Evolutionary conservation across 2,113 vertebrate species (phyloP).

Genomic region (Nannobrachium achirus): DNA sequence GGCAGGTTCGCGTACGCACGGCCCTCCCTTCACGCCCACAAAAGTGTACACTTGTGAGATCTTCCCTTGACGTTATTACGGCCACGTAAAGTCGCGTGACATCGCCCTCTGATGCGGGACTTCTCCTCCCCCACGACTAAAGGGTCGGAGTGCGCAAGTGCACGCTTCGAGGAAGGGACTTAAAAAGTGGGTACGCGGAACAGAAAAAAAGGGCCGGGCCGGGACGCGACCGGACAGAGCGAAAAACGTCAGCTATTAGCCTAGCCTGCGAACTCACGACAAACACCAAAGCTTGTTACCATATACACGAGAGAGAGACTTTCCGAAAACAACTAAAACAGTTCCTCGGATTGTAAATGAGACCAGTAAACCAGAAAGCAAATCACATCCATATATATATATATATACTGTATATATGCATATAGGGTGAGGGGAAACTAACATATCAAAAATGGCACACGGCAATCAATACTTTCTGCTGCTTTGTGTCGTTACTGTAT

Average conservation of each 20-base stretch:
- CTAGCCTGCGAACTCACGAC: conserved; percentile 78
- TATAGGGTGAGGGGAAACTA: conserved; percentile 66
- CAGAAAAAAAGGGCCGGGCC: conserved; percentile 33
- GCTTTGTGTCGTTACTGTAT: conserved; percentile 74
- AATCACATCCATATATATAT: conserved; percentile 74
- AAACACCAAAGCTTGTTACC: conserved; percentile 77
- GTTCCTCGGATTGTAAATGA: conserved; percentile 58
- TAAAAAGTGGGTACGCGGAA: conserved; percentile 12
- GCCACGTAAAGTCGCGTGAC: conserved; percentile 39
- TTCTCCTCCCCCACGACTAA: conserved; percentile 42
- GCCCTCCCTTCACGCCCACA: conserved; percentile 30
- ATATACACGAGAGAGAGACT: conserved; percentile 68
- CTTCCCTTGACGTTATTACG: conserved; percentile 24
- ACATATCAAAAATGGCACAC: conserved; percentile 82
- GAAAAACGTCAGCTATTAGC: conserved; percentile 65
- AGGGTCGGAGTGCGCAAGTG: conserved; percentile 33
- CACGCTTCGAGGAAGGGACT: conserved; percentile 5
- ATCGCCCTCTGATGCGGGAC: conserved; percentile 35
- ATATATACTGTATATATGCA: too few species aligned
- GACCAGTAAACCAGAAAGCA: conserved; percentile 22
- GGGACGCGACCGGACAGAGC: conserved; percentile 58
- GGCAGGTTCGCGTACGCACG: background rate
- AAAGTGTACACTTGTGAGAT: conserved; percentile 13
- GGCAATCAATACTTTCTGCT: conserved; percentile 82
- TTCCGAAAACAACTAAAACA: conserved; percentile 14